These are phyloP conservation scores for Athripsodes cinereus DNA, from an alignment of 2,888 invertebrate species.

Conservation along the genomic window DNA sequence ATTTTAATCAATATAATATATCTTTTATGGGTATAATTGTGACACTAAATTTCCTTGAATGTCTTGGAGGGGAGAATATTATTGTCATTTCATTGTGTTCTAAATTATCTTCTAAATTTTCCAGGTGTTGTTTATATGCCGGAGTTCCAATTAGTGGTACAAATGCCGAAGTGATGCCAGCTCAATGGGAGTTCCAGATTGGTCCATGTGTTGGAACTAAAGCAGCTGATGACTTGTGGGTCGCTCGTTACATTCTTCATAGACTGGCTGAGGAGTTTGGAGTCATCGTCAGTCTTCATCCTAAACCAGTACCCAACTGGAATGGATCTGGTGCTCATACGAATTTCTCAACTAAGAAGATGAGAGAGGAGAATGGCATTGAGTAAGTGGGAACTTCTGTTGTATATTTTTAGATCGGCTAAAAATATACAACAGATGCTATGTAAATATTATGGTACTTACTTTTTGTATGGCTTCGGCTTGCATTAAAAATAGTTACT, in stretches of 20 bases:
- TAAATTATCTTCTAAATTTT: constrained; percentile 39
- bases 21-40: too few relatives aligned
- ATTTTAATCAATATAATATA: too few relatives aligned
- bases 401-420: too few relatives aligned
- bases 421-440: too few relatives aligned
- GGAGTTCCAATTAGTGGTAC: constrained; percentile 89
- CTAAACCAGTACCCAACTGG: constrained; percentile 74
- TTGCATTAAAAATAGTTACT: too few relatives aligned
- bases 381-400: constrained; percentile 44
- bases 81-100: too few relatives aligned
- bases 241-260: constrained; percentile 74
- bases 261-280: constrained; percentile 85
- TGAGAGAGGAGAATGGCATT: constrained; percentile 77
- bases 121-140: constrained; percentile 86
- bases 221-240: constrained; percentile 80
- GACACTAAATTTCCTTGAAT: too few relatives aligned
- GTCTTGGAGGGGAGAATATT: too few relatives aligned
- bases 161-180: constrained; percentile 96
- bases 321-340: constrained; percentile 87
- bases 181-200: constrained; percentile 86
- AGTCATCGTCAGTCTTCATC: constrained; percentile 60
- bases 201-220: constrained; percentile 84
- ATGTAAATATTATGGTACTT: too few relatives aligned
- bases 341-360: constrained; percentile 82
- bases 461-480: too few relatives aligned